Conservation (phyloP, 2,797 vertebrate species). For the Ataeniobius toweri region DNA sequence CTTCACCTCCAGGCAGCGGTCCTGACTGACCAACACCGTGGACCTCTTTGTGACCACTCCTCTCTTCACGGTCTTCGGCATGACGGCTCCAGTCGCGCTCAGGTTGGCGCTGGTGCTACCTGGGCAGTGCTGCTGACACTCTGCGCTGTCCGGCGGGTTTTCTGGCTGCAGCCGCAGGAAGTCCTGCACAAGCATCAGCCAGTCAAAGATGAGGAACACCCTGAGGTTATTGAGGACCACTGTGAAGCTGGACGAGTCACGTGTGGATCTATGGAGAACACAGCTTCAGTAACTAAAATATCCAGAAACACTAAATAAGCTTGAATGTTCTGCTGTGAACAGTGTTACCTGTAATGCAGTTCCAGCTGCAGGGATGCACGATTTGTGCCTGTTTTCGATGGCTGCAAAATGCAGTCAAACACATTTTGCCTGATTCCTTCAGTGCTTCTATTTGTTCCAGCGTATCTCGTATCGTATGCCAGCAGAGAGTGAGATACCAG, state of each 20-base stretch:
- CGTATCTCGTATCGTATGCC: slow-evolving; percentile 91
- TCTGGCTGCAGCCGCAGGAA: slow-evolving; percentile 86
- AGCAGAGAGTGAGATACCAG: slow-evolving; percentile 96
- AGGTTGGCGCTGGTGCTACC: slow-evolving; percentile 68
- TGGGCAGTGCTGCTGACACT: slow-evolving; percentile 63
- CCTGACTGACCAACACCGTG: slow-evolving; percentile 85
- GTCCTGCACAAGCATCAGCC: slow-evolving; percentile 89
- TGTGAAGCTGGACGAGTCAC: slow-evolving; percentile 93
- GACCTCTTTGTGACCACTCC: slow-evolving; percentile 96
- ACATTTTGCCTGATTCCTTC: slow-evolving; percentile 80
- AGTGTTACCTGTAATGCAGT: slow-evolving; percentile 89
- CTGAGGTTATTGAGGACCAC: slow-evolving; percentile 96
- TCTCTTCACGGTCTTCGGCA: slow-evolving; percentile 93
- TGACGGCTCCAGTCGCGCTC: slow-evolving; percentile 48
- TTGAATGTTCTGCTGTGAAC: neutral
- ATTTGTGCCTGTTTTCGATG: slow-evolving; percentile 87
- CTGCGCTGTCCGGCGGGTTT: slow-evolving; percentile 48
- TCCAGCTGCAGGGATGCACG: slow-evolving; percentile 93
- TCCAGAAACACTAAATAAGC: neutral
- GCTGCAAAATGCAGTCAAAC: slow-evolving; percentile 93
- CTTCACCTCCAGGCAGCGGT: slow-evolving; percentile 91
- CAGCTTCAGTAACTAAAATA: neutral
- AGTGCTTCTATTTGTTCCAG: slow-evolving; percentile 45
- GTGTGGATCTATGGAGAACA: slow-evolving; percentile 83
- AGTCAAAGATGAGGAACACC: slow-evolving; percentile 97